A percentile compares a stretch with the other conserved stretches of the same genome.
These are phyloP conservation scores for Brachymystax lenok DNA, from an alignment of 2,797 vertebrate species.

Conservation along the genomic window DNA sequence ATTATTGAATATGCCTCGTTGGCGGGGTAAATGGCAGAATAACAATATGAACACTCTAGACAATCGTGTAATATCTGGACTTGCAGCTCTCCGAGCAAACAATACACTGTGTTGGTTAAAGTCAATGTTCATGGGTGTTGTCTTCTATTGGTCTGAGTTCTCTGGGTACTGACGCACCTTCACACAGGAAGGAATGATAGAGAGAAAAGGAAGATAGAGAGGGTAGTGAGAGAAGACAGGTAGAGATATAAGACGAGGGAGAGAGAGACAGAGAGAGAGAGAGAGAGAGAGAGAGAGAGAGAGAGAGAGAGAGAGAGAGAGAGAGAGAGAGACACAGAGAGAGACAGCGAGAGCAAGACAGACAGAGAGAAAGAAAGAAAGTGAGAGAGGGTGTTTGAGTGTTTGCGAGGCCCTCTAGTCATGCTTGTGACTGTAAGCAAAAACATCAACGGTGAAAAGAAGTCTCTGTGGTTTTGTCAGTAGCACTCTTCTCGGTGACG, in stretches of 20 bases:
- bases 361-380: not conserved
- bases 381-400: slow-evolving; percentile 22
- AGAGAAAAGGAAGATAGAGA: too few relatives aligned
- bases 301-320: not conserved
- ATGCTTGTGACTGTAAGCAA: not conserved
- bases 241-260: too few relatives aligned
- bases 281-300: not conserved
- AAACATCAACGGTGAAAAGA: not conserved
- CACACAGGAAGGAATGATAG: not conserved
- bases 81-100: not conserved
- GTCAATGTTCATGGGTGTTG: not conserved
- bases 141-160: not conserved
- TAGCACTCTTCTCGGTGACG: not conserved
- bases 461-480: slow-evolving; percentile 2
- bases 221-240: too few relatives aligned
- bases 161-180: not conserved
- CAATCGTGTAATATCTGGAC: not conserved
- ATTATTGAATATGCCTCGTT: too few relatives aligned
- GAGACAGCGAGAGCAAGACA: not conserved
- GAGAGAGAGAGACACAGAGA: not conserved
- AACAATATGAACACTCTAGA: not conserved
- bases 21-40: too few relatives aligned
- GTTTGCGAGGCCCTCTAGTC: too few relatives aligned
- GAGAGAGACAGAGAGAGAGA: too few relatives aligned
- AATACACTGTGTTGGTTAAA: not conserved